phyloP scores from a whole-genome alignment of 2,113 vertebrate species.

The Dolichotis patagonum region DNA sequence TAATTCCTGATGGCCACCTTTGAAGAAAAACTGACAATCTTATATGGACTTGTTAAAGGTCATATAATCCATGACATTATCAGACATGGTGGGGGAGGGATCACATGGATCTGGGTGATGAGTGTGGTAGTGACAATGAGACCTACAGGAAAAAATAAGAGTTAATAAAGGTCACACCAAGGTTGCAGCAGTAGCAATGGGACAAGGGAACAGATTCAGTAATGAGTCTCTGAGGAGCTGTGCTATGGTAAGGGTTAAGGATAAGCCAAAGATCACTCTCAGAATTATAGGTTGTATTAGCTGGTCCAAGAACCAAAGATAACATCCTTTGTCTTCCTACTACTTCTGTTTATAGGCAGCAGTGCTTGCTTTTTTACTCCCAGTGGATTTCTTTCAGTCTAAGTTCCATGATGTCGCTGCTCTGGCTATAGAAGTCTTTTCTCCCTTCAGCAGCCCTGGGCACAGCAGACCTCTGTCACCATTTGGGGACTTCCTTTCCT shows the following conservation, averaged over 20 bases:
- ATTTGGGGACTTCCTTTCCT: background rate
- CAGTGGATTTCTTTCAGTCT: background rate
- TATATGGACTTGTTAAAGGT: background rate
- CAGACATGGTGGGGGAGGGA: background rate
- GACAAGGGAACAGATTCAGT: background rate
- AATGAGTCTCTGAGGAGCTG: background rate
- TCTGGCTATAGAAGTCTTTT: background rate
- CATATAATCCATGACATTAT: background rate
- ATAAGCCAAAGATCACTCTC: background rate
- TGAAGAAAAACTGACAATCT: background rate
- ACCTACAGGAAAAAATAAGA: background rate
- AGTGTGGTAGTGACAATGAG: background rate
- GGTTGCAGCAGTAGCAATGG: fast-evolving
- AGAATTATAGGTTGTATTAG: background rate
- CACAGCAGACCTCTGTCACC: fast-evolving
- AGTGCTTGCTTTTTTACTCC: background rate
- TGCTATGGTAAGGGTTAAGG: background rate
- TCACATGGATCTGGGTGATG: background rate
- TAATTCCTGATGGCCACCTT: background rate
- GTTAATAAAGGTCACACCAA: background rate
- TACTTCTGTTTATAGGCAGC: background rate
- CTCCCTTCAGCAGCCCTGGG: background rate
- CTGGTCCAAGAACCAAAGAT: background rate
- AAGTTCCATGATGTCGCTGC: background rate
- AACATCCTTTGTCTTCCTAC: background rate